A percentile compares a stretch with the other conserved stretches of the same genome.
These are phyloP conservation scores for Anguilla anguilla DNA, from an alignment of 2,797 vertebrate species.

Conservation along the genomic window DNA sequence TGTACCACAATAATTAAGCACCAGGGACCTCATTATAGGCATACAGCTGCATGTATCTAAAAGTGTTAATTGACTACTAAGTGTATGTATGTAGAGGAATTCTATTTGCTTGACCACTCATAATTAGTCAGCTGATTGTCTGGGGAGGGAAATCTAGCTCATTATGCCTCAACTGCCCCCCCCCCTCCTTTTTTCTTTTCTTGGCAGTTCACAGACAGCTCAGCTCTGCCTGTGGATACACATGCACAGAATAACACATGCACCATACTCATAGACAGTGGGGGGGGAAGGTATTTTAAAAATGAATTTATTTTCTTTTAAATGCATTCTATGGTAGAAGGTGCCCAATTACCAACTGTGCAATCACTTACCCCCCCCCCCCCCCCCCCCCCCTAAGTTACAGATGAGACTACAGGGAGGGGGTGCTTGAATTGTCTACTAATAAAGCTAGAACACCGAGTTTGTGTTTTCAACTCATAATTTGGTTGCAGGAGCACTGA, in stretches of 20 bases:
- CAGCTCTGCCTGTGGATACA: background rate
- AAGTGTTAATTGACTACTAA: constrained; percentile 69
- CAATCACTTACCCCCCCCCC: no score
- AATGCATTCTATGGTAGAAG: no score
- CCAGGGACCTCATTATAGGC: constrained; percentile 64
- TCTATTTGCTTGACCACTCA: constrained; percentile 57
- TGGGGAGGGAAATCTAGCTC: background rate
- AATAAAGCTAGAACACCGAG: no score
- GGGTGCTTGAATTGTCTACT: no score
- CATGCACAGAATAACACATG: background rate
- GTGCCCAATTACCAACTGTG: no score
- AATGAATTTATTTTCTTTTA: no score
- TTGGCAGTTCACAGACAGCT: background rate
- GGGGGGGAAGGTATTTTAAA: no score
- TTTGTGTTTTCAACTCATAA: no score
- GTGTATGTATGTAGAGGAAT: constrained; percentile 56
- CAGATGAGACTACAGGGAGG: no score
- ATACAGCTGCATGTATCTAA: constrained; percentile 65
- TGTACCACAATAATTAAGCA: constrained; percentile 64
- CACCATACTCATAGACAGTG: background rate
- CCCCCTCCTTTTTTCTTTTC: background rate
- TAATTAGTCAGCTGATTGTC: constrained; percentile 25
- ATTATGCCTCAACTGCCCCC: background rate
- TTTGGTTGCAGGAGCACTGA: no score
- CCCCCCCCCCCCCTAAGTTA: no score